Percentiles rank a stretch among this genome's conserved stretches.
Conservation (phyloP, 2,113 vertebrate species). For the Apeltes quadracus region DNA sequence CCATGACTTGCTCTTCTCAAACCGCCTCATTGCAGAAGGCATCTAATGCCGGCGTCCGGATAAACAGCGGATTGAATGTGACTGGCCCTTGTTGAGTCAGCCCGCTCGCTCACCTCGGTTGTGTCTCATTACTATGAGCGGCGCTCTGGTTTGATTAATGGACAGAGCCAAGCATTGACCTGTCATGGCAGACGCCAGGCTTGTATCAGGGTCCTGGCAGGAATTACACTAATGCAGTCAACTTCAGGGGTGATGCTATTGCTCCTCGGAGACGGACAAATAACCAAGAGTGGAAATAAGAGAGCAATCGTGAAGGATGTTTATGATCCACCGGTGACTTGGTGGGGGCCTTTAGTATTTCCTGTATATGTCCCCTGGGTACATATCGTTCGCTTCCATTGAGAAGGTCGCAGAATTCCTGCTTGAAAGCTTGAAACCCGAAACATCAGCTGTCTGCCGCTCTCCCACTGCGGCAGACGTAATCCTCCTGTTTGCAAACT, state of each 20-base stretch:
- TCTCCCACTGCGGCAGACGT: conserved; percentile 62
- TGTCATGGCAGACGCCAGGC: conserved; percentile 85
- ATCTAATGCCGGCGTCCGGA: neutral
- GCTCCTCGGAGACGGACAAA: conserved; percentile 64
- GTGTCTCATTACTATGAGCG: conserved; percentile 87
- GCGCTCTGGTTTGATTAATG: conserved; percentile 69
- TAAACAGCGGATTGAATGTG: conserved; percentile 1
- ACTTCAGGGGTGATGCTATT: conserved; percentile 37
- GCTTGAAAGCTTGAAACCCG: conserved; percentile 62
- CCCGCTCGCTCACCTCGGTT: conserved; percentile 33
- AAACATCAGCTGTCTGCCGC: conserved; percentile 54
- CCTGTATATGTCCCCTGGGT: conserved; percentile 54
- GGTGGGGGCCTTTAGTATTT: conserved; percentile 40
- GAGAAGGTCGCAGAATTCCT: conserved; percentile 42
- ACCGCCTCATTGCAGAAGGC: neutral
- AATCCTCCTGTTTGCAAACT: conserved; percentile 71
- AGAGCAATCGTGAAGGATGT: conserved; percentile 66
- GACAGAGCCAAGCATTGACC: conserved; percentile 83
- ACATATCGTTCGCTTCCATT: conserved; percentile 49
- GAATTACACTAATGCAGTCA: conserved; percentile 59
- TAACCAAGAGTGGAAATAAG: conserved; percentile 48
- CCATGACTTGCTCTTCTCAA: neutral
- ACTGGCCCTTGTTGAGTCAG: conserved; percentile 26
- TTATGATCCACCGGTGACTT: conserved; percentile 48
- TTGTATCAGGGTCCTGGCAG: conserved; percentile 80